Percentiles rank a stretch among this genome's conserved stretches.
These are phyloP conservation scores for Diarsia brunnea DNA, from an alignment of 2,888 invertebrate species.

Conservation along the genomic window DNA sequence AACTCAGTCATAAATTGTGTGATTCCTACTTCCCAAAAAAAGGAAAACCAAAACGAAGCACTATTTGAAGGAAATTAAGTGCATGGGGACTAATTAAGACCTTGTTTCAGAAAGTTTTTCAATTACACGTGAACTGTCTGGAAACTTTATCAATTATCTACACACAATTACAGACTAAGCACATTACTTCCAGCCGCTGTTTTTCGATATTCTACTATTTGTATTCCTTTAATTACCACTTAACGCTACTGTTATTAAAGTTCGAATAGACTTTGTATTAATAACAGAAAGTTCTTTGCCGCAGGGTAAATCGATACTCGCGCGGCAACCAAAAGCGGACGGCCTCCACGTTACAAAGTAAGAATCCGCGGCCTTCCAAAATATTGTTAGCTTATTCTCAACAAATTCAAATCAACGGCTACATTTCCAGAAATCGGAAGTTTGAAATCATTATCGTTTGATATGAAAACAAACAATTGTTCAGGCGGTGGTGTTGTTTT, in stretches of 20 bases:
- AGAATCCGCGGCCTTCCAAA: constrained; percentile 74
- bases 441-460: constrained; percentile 57
- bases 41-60: constrained; percentile 7
- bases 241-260: constrained; percentile 58
- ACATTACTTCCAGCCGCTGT: constrained; percentile 40
- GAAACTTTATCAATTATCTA: constrained; percentile 51
- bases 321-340: constrained; percentile 76
- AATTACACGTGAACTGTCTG: constrained; percentile 63
- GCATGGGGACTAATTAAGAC: constrained; percentile 10
- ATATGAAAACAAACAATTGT: constrained; percentile 60
- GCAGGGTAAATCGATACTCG: constrained; percentile 83
- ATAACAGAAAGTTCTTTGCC: constrained; percentile 78
- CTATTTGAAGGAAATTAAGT: constrained; percentile 17
- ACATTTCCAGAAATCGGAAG: constrained; percentile 63
- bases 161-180: constrained; percentile 36
- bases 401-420: constrained; percentile 65
- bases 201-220: constrained; percentile 41
- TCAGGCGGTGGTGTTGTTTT: constrained; percentile 32
- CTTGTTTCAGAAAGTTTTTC: constrained; percentile 65
- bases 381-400: constrained; percentile 71
- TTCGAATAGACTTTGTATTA: constrained; percentile 71
- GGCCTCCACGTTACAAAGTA: constrained; percentile 75
- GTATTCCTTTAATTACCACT: constrained; percentile 62
- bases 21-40: constrained; percentile 9
- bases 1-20: constrained; percentile 13